Evolutionary conservation across 2,797 vertebrate genomes (phyloP).

Genomic region (Ambastaia sidthimunki): DNA sequence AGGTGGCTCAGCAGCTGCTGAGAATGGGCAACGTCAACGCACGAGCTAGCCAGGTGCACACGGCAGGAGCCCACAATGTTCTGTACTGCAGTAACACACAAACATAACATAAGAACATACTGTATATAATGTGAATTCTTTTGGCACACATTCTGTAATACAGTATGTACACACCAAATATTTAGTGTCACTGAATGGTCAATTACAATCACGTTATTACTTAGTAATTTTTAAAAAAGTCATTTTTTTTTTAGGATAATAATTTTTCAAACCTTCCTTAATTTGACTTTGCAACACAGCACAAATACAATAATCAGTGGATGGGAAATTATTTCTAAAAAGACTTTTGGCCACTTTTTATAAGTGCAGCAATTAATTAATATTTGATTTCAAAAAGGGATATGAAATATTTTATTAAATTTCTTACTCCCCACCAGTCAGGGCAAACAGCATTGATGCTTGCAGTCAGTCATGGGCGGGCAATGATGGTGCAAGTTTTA

Average conservation of each 20-base stretch:
- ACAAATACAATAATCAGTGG: too few relatives aligned
- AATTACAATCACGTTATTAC: too few relatives aligned
- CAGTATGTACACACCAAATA: neutral
- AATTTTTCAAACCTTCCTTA: too few relatives aligned
- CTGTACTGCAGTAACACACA: neutral
- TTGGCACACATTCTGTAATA: neutral
- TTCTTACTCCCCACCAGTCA: constrained; percentile 66
- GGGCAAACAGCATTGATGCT: constrained; percentile 96
- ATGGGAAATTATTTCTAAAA: neutral
- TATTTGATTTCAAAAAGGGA: neutral
- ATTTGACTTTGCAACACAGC: too few relatives aligned
- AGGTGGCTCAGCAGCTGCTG: constrained; percentile 89
- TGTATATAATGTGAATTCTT: neutral
- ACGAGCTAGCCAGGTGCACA: constrained; percentile 86
- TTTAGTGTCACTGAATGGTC: neutral
- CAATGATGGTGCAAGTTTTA: constrained; percentile 91
- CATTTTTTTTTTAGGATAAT: too few relatives aligned
- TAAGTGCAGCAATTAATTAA: neutral
- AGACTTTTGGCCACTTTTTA: too few relatives aligned
- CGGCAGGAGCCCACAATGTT: constrained; percentile 33
- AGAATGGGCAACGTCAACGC: constrained; percentile 89
- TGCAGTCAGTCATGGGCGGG: constrained; percentile 89
- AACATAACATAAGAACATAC: neutral
- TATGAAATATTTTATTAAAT: neutral
- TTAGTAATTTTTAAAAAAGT: too few relatives aligned